Evolutionary conservation across 2,888 invertebrate species (phyloP), one percentile per base, ranked within the genome.

Genomic region (Latrodectus elegans): DNA sequence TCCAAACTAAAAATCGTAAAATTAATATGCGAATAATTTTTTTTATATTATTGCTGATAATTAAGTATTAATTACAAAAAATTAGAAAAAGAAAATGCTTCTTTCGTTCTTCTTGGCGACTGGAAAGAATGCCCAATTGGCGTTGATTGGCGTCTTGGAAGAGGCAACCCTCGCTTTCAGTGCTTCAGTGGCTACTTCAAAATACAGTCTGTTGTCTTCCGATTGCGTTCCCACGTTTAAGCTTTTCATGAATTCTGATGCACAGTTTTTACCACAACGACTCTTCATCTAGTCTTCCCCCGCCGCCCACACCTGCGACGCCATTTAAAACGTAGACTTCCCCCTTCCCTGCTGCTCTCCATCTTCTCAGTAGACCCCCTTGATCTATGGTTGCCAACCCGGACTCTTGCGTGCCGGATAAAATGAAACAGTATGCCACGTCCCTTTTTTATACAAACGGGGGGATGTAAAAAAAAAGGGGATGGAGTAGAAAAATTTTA

Each of bases 231-330:
- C 87, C 87, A 88, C 87, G 83, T 88, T 88, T 83, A 88, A 83
- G 87, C 73, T 88, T 88, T 88, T 88, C 87, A 88, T 88, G 87
- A 88, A 88, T 88, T 88, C 87, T 88, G 78, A 88, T 88, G 87
- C 87, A 68, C 87, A 72, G 78, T 88, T 88, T 88, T 88, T 83
- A 88, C 83, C 78, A 74, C 83, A 74, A 75, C 78, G 87, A 83
- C 83, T 83, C 83, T 88, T 88, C 75, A 73, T 78, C 73, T 75
- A 14, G 22, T 22, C 75, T 12, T 52, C 64, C 72, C 67, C 71
- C 77, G n/a, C 71, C 51, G 12, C 53, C 55, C 67, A 52, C 65
- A 15, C 60, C 77, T 70, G n/a, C 53, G 38, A 38, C 68, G 49
- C 71, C 71, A 72, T 68, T 68, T 68, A 68, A 68, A 17, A 12